Evolutionary conservation across 2,888 invertebrate species (phyloP).

Genomic region (Ophonus ardosiacus): DNA sequence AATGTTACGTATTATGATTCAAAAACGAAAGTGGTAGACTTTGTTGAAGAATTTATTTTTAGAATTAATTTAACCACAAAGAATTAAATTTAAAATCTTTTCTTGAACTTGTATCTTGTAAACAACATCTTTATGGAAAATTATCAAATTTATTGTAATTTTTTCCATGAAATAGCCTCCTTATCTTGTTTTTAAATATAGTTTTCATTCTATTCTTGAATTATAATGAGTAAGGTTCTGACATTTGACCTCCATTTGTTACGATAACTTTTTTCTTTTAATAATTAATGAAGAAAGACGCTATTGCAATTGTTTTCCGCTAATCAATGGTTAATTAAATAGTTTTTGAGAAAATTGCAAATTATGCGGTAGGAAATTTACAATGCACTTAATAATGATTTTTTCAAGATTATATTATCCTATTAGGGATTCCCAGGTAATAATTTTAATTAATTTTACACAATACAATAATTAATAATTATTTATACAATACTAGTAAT

Average conservation of each 20-base stretch:
- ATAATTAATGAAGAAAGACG: neutral
- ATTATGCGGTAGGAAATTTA: neutral
- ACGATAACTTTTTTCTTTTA: constrained; percentile 25
- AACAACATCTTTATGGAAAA: neutral
- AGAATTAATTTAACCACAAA: neutral
- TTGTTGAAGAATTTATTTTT: neutral
- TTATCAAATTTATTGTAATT: constrained; percentile 24
- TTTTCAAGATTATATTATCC: neutral
- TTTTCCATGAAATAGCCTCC: neutral
- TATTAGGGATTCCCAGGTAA: neutral
- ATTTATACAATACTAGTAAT: neutral
- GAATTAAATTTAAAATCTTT: neutral
- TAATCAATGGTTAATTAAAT: neutral
- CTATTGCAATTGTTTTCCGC: constrained; percentile 18
- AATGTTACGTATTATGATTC: no score
- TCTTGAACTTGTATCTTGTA: constrained; percentile 39
- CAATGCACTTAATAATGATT: neutral
- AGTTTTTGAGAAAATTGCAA: neutral
- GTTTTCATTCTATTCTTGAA: constrained; percentile 23
- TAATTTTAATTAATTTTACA: neutral
- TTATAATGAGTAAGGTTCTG: constrained; percentile 5
- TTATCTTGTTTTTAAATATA: constrained; percentile 32
- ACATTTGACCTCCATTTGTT: constrained; percentile 37
- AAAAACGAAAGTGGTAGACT: neutral
- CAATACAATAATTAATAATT: neutral